Evolutionary conservation across 2,888 invertebrate species (phyloP).

Genomic region (Rutpela maculata): DNA sequence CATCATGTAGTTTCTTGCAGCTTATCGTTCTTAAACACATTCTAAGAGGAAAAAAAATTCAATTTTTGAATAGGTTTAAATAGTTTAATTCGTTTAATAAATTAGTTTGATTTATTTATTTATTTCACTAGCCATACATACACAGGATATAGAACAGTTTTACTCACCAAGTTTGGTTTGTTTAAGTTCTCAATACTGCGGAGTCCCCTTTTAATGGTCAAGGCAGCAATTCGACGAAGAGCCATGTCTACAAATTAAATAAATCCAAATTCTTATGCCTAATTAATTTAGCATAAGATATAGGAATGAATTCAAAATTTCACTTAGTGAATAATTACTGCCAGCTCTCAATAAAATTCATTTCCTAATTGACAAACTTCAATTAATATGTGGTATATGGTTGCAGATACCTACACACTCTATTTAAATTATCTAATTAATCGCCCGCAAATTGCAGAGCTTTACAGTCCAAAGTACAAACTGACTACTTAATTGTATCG

Average conservation of each 20-base stretch:
- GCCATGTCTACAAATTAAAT: constrained; percentile 34
- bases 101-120: no score
- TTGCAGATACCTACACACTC: constrained; percentile 5
- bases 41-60: no score
- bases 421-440: constrained; percentile 8
- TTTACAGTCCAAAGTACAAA: constrained; percentile 36
- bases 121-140: no score
- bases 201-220: constrained; percentile 24
- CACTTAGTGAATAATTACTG: not conserved
- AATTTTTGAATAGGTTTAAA: no score
- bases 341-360: not conserved
- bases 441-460: not conserved
- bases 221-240: constrained; percentile 20
- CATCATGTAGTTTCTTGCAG: no score
- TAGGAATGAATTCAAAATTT: not conserved
- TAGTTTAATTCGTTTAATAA: no score
- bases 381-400: not conserved
- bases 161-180: constrained; percentile 22
- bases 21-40: no score
- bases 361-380: not conserved
- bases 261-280: not conserved
- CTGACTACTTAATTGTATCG: not conserved
- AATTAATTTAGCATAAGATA: not conserved
- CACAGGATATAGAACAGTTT: not conserved
- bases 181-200: not conserved